phyloP scores from a whole-genome alignment of 2,888 invertebrate genomes.

The Drosophila greeni region DNA sequence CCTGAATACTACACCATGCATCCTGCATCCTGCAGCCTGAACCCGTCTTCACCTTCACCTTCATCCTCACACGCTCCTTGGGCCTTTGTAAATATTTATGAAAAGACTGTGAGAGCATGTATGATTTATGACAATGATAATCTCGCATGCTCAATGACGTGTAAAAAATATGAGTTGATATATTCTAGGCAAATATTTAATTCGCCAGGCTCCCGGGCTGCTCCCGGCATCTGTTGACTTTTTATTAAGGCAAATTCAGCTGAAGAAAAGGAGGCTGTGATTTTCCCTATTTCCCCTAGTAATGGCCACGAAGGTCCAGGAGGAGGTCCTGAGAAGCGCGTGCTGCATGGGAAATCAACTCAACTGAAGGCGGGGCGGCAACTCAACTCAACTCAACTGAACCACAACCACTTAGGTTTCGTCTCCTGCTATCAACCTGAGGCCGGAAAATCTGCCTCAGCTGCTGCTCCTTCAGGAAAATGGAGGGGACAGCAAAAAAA shows the following conservation, averaged over 20 bases:
- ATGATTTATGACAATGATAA: conserved; percentile 71
- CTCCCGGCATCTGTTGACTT: conserved; percentile 5
- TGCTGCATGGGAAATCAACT: conserved; percentile 16
- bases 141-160: conserved; percentile 70
- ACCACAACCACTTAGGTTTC: conserved; percentile 18
- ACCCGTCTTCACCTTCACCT: background rate
- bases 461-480: background rate
- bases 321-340: conserved; percentile 7
- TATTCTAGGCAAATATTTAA: conserved; percentile 69
- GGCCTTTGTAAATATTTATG: conserved; percentile 71
- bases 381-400: conserved; percentile 10
- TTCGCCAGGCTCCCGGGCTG: conserved; percentile 33
- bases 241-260: conserved; percentile 4
- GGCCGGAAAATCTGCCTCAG: conserved; percentile 20
- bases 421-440: background rate
- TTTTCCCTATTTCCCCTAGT: conserved; percentile 11
- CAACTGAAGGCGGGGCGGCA: background rate
- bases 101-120: conserved; percentile 61
- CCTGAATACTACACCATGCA: conserved; percentile 6
- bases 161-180: conserved; percentile 68
- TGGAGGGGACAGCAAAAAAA: too few relatives aligned
- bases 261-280: conserved; percentile 13
- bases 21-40: background rate
- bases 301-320: conserved; percentile 14
- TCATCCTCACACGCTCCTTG: conserved; percentile 23